phyloP scores from a whole-genome alignment of 2,797 vertebrate species.

The Parauchenoglanis punctatus region DNA sequence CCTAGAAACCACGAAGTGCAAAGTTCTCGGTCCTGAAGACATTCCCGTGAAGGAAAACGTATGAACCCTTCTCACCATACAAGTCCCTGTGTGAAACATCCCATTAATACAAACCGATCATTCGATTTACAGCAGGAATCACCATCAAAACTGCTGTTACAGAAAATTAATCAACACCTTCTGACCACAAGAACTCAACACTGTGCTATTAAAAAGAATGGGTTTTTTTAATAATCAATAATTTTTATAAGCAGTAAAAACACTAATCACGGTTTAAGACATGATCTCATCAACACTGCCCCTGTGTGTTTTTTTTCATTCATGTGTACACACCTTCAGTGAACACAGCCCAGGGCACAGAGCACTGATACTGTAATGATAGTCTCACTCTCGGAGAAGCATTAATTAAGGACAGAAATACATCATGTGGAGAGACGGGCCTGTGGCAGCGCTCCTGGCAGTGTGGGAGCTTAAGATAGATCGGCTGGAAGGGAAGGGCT shows the following conservation, averaged over 20 bases:
- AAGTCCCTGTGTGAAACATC: neutral
- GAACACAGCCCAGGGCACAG: neutral
- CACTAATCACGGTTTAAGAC: neutral
- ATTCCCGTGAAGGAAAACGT: neutral
- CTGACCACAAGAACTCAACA: neutral
- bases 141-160: neutral
- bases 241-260: constrained; percentile 7
- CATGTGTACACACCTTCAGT: neutral
- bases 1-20: neutral
- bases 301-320: neutral
- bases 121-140: neutral
- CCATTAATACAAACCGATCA: neutral
- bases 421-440: constrained; percentile 9
- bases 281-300: neutral
- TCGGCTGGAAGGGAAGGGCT: constrained; percentile 11
- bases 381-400: constrained; percentile 16
- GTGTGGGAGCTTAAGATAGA: constrained; percentile 44
- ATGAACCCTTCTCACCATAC: neutral
- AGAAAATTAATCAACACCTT: neutral
- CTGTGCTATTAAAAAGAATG: neutral
- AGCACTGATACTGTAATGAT: constrained; percentile 25
- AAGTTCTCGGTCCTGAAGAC: neutral
- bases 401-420: constrained; percentile 36
- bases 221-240: neutral
- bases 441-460: constrained; percentile 13